These are phyloP conservation scores for Rhineura floridana DNA, from an alignment of 2,113 vertebrate genomes.

Conservation along the genomic window DNA sequence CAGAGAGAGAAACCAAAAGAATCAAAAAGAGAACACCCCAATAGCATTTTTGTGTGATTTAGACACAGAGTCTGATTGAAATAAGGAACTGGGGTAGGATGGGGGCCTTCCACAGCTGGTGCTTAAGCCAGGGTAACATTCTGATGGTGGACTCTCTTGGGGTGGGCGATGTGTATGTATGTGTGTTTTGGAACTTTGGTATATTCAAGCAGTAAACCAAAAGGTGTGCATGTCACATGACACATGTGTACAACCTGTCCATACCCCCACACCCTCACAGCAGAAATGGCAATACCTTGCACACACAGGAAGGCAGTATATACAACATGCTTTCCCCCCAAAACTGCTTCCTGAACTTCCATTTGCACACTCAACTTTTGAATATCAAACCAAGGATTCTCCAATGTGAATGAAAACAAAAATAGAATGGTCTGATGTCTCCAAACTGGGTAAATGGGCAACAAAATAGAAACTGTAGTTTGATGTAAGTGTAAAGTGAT, in stretches of 20 bases:
- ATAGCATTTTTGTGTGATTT: not conserved
- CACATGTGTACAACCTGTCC: not conserved
- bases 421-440: not conserved
- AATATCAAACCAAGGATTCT: not conserved
- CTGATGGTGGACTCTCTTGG: too few relatives aligned
- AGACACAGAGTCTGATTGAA: not conserved
- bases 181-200: not conserved
- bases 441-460: not conserved
- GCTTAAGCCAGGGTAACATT: not conserved
- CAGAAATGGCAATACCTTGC: not conserved
- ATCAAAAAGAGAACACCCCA: not conserved
- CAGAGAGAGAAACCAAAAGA: not conserved
- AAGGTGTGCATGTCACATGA: not conserved
- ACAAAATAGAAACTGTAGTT: not conserved
- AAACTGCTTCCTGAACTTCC: not conserved
- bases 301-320: not conserved
- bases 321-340: not conserved
- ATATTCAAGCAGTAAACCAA: not conserved
- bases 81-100: not conserved
- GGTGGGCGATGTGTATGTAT: not conserved
- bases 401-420: not conserved
- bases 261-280: not conserved
- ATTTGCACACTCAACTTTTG: not conserved
- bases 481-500: not conserved
- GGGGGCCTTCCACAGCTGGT: not conserved